A percentile compares a stretch with the other conserved stretches of the same genome.
Conservation (phyloP, 2,113 vertebrate genomes). For the Megaceryle maxima region DNA sequence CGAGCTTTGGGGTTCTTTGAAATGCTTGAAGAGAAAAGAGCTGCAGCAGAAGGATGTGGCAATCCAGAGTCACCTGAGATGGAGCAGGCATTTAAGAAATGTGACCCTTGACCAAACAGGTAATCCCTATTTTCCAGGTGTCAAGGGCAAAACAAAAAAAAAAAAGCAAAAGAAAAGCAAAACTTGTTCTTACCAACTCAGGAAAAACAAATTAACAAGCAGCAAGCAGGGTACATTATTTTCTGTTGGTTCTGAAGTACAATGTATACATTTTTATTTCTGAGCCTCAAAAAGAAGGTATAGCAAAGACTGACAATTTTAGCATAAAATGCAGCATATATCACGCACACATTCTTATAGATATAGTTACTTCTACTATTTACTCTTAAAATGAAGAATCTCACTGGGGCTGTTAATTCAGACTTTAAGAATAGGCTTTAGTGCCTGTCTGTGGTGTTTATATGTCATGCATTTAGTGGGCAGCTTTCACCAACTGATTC, state of each 20-base stretch:
- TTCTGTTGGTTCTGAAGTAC: not conserved
- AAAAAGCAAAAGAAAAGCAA: not conserved
- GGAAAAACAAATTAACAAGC: not conserved
- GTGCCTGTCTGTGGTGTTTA: not conserved
- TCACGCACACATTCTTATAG: not conserved
- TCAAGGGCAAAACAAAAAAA: not conserved
- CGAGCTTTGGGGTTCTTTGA: not conserved
- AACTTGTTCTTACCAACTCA: not conserved
- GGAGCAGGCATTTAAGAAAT: not conserved
- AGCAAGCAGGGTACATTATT: not conserved
- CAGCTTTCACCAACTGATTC: not conserved
- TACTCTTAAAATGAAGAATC: not conserved
- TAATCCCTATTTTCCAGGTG: not conserved
- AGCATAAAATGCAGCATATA: not conserved
- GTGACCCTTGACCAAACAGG: not conserved
- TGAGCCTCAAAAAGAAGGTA: not conserved
- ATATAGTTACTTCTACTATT: not conserved
- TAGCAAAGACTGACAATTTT: not conserved
- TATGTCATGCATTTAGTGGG: not conserved
- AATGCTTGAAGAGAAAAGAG: not conserved
- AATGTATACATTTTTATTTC: not conserved
- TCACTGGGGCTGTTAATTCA: not conserved
- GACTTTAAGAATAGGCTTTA: not conserved
- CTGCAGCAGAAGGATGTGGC: not conserved
- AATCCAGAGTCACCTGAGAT: not conserved